These are phyloP conservation scores for Carterocephalus palaemon DNA, from an alignment of 2,888 invertebrate species.

Conservation along the genomic window DNA sequence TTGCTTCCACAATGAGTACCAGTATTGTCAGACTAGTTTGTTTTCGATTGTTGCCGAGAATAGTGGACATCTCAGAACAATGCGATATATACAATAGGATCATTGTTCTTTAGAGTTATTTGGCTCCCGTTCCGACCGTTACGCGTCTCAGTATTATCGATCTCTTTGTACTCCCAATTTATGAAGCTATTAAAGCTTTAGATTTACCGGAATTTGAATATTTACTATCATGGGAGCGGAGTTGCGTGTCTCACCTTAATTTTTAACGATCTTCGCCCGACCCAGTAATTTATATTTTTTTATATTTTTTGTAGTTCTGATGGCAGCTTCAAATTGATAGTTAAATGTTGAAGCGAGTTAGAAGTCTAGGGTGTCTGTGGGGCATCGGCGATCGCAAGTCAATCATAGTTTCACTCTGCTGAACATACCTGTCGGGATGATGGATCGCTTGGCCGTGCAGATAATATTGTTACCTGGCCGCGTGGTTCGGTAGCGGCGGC, in stretches of 20 bases:
- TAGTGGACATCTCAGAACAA: conserved; percentile 55
- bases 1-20: conserved; percentile 38
- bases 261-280: conserved; percentile 32
- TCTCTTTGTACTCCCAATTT: conserved; percentile 68
- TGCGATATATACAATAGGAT: conserved; percentile 46
- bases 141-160: conserved; percentile 63
- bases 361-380: no score
- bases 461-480: conserved; percentile 14
- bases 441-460: conserved; percentile 5
- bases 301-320: conserved; percentile 9
- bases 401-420: conserved; percentile 11
- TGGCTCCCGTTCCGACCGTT: conserved; percentile 74
- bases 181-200: conserved; percentile 59
- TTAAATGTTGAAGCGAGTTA: not conserved
- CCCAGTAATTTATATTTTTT: conserved; percentile 29
- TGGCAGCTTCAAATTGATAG: conserved; percentile 1
- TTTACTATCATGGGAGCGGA: conserved; percentile 66
- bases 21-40: conserved; percentile 32
- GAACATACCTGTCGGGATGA: conserved; percentile 7
- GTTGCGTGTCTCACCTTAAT: conserved; percentile 36
- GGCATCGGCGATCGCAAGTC: conserved; percentile 8
- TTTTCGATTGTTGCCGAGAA: conserved; percentile 32
- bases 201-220: conserved; percentile 56
- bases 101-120: conserved; percentile 66
- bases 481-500: conserved; percentile 30